Base-by-base conservation (phyloP, 2,888 invertebrate genomes). In the Leucophora obtusa region DNA sequence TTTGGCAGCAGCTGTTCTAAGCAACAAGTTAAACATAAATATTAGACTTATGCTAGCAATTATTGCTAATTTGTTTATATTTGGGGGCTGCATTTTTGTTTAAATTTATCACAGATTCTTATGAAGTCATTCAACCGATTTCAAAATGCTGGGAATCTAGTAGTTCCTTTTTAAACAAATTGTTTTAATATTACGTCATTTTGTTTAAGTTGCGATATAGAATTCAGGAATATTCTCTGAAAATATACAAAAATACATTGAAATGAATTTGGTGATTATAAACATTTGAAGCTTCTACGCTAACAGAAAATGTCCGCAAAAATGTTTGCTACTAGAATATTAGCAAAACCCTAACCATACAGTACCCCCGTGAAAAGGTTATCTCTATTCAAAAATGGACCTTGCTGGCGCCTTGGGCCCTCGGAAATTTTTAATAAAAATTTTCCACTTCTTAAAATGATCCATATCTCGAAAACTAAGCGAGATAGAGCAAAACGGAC, bases 1-100 rank as follows among this genome's bases (percentile, higher is more conserved):
- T 83, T 84, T 84, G 83, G 85, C 84, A 70, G 79, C 76, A 69
- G 83, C 82, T 76, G 84, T 84, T 62, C 71, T 79, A 54, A 83
- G 70, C 82, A 84, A 74, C 75, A 83, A 83, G 82, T 84, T 84
- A 56, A 85, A 68, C 75, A 83, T 72, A 77, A 84, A 83, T 77
- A 84, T 69, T 33, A 79, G 59, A 15, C 68, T 78, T 70, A 85
- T 82, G 74, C 82, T 70, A 28, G 73, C 73, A 59, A 83, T 78
- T 68, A 83, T 62, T 54, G 83, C 79, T 78, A 84, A 74, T 75
- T 84, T 80, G 53, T 80, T 83, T 17, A 53, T 63, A 66, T 58
- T 74, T 38, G 75, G 79, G 38, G 56, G 81, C 76, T 75, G 83
- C 82, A 82, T 83, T 83, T 82, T 81, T 66, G 53, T 63, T 58